Evolutionary conservation across 2,888 invertebrate species (phyloP).

Genomic region (Chloroclysta siterata): DNA sequence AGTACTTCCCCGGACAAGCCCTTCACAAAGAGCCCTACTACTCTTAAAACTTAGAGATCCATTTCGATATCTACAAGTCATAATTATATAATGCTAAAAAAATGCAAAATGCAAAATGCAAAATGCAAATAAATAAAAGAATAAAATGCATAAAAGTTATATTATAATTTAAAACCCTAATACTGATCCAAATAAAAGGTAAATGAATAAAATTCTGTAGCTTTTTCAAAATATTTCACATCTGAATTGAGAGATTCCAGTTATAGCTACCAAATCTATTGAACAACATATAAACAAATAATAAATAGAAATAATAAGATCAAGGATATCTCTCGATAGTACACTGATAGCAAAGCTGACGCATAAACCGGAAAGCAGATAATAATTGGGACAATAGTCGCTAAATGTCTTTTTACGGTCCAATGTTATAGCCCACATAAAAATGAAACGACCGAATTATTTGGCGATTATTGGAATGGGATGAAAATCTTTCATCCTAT

Average conservation of each 20-base stretch:
- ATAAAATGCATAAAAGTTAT: too few species aligned
- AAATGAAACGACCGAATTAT: slow-evolving; percentile 45
- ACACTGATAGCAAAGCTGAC: slow-evolving; percentile 18
- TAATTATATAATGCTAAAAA: too few species aligned
- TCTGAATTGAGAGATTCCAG: neutral
- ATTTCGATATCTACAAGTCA: too few species aligned
- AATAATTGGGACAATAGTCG: slow-evolving; percentile 43
- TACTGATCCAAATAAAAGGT: too few species aligned
- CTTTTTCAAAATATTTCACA: slow-evolving; percentile 32
- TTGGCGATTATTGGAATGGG: slow-evolving; percentile 42
- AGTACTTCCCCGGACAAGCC: too few species aligned
- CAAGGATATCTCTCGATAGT: slow-evolving; percentile 11
- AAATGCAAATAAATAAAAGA: too few species aligned
- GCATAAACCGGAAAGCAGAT: slow-evolving; percentile 18
- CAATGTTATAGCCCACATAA: slow-evolving; percentile 44
- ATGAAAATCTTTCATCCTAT: slow-evolving; percentile 34
- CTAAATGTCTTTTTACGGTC: slow-evolving; percentile 45
- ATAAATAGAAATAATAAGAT: slow-evolving; percentile 15
- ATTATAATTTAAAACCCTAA: too few species aligned
- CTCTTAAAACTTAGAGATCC: too few species aligned
- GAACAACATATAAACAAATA: neutral
- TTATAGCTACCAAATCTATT: slow-evolving; percentile 15
- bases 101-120: too few species aligned
- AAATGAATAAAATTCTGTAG: slow-evolving; percentile 8
- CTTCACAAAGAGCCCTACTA: too few species aligned